Evolutionary conservation across 2,797 vertebrate species (phyloP).

Genomic region (Enteromius thamalakanensis): DNA sequence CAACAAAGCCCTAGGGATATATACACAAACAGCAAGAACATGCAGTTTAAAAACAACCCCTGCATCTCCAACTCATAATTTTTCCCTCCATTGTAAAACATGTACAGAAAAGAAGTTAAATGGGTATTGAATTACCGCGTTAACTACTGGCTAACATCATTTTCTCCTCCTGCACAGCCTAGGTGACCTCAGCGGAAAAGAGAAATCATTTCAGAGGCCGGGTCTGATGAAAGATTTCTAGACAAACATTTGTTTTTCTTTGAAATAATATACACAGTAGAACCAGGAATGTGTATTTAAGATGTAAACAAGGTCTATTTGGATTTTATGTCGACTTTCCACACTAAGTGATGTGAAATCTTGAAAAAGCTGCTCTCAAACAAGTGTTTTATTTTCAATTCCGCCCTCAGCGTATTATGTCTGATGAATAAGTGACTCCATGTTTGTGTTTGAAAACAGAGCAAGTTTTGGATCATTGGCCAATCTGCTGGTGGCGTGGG

Average conservation of each 20-base stretch:
- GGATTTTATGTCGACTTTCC: neutral
- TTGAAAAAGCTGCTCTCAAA: neutral
- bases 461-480: conserved; percentile 15
- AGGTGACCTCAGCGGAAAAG: neutral
- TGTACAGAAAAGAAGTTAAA: neutral
- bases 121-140: neutral
- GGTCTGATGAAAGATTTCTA: neutral
- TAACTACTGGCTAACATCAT: neutral
- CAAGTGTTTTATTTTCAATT: neutral
- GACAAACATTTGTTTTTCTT: neutral
- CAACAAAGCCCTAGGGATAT: conserved; percentile 16
- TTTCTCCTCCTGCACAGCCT: neutral
- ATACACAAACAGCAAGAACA: conserved; percentile 8
- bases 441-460: conserved; percentile 24
- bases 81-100: neutral
- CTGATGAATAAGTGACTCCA: conserved; percentile 25
- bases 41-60: neutral
- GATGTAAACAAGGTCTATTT: neutral
- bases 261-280: neutral
- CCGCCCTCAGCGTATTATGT: conserved; percentile 2
- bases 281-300: neutral
- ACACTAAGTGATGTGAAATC: neutral
- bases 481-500: conserved; percentile 49
- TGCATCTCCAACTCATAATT: neutral
- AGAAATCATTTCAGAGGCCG: neutral